Percentiles rank a stretch among this genome's conserved stretches.
Evolutionary conservation across 2,113 vertebrate species (phyloP).

Genomic region (Colaptes auratus): DNA sequence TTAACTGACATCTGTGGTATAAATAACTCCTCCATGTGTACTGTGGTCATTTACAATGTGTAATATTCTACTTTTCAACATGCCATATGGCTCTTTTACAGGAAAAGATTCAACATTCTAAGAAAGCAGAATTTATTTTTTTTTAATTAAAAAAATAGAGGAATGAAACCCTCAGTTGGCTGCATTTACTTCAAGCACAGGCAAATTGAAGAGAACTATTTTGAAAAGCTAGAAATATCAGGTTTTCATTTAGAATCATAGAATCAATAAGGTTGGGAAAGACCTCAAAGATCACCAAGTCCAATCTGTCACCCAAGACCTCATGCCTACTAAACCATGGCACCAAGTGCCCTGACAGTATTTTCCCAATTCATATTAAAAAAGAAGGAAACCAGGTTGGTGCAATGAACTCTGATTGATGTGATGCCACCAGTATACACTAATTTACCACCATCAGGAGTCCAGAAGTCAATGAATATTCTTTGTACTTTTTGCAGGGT

Average conservation of each 20-base stretch:
- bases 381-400: background rate
- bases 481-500: background rate
- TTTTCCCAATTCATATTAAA: background rate
- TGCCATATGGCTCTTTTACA: background rate
- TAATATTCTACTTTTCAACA: background rate
- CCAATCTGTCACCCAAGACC: no score
- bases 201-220: background rate
- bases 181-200: background rate
- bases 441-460: background rate
- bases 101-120: background rate
- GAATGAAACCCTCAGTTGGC: background rate
- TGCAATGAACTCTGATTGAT: background rate
- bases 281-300: no score
- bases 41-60: background rate
- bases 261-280: no score
- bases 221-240: background rate
- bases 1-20: background rate
- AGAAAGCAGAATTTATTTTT: background rate
- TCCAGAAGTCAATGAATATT: background rate
- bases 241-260: background rate
- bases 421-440: background rate
- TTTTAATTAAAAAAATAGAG: no score
- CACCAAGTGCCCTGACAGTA: no score
- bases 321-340: no score
- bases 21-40: background rate